Evolutionary conservation across 2,888 invertebrate species (phyloP), one percentile per base, ranked within the genome.

Genomic region (Xiphydria camelus): DNA sequence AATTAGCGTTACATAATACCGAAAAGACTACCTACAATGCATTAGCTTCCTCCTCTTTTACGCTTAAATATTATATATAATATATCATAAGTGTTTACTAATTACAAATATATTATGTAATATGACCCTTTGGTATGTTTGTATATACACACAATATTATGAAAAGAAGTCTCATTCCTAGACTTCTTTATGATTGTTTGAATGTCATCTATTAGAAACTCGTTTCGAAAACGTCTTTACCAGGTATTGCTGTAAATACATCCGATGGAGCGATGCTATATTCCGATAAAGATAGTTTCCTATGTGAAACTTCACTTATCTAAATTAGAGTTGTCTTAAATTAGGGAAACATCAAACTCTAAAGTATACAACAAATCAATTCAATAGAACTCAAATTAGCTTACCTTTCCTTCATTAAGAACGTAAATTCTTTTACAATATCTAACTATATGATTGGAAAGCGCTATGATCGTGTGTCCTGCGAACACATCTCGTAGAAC

Each of bases 391-490:
- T 26, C 23, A 22, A 15, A 23, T 33, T 3, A 23, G 18, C 9
- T 45, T 31, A 55, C 53, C 47, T 53, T 59, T 43, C 52, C 47
- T 36, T 53, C 41, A 4, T 49, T 45, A 4, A 45, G 40, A 40
- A 33, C 26, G 19, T 40, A 33, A 17, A 47, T 49, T 49, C 48
- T 48, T 25, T 54, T 50, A 22, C 53, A 50, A 39, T 49, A 56
- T 42, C 54, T 51, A 15, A 52, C 53, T 47, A 42, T 48, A 26
- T 54, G 48, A 44, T 51, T 62, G 49, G 60, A 59, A 20, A 64
- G 51, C 19, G 53, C 57, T 31, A 64, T 59, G 10, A 64, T 39
- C 4, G 64, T 64, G 39, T 61, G 57, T 17, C 61, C 56, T 7
- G 45, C 44, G 39, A 64, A 63, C n/a, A 50, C 48, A 26, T 57